Conservation (phyloP, 2,888 invertebrate species). For the Galerucella nymphaeae region DNA sequence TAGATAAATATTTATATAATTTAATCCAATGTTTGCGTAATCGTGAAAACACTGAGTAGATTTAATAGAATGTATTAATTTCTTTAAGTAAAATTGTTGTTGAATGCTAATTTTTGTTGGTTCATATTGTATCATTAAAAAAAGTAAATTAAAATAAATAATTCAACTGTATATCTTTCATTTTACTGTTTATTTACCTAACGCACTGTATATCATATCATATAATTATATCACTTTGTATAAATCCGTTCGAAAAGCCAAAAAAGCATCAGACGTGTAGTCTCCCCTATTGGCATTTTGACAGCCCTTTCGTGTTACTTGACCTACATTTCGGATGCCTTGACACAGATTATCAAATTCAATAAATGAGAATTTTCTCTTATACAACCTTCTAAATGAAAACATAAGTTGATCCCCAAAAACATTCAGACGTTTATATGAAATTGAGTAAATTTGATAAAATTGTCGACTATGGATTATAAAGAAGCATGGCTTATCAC, state of each 20-base stretch:
- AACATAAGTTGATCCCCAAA: not conserved
- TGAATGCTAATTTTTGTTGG: too few species aligned
- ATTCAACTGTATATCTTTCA: too few species aligned
- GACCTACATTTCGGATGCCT: slow-evolving; percentile 40
- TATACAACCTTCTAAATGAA: slow-evolving; percentile 16
- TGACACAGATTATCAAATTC: slow-evolving; percentile 41
- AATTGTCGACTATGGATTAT: not conserved
- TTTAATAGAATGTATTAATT: not conserved
- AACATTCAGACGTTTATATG: not conserved
- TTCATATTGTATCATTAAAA: too few species aligned
- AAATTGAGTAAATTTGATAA: not conserved
- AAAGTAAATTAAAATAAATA: too few species aligned
- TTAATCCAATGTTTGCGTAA: not conserved
- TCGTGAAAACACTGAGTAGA: not conserved
- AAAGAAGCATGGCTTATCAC: slow-evolving; percentile 7
- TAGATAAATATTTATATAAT: not conserved
- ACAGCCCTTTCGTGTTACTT: slow-evolving; percentile 38
- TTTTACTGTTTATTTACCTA: too few species aligned
- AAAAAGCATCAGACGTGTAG: not conserved
- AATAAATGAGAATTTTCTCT: slow-evolving; percentile 30
- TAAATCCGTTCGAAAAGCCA: not conserved
- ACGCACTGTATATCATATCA: too few species aligned
- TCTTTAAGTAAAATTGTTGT: too few species aligned
- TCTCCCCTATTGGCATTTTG: slow-evolving; percentile 35
- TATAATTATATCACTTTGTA: not conserved